Evolutionary conservation across 1,140 invertebrate genomes (phyloP), one percentile per base, ranked within the genome.

Genomic region (Sitobion miscanthi): DNA sequence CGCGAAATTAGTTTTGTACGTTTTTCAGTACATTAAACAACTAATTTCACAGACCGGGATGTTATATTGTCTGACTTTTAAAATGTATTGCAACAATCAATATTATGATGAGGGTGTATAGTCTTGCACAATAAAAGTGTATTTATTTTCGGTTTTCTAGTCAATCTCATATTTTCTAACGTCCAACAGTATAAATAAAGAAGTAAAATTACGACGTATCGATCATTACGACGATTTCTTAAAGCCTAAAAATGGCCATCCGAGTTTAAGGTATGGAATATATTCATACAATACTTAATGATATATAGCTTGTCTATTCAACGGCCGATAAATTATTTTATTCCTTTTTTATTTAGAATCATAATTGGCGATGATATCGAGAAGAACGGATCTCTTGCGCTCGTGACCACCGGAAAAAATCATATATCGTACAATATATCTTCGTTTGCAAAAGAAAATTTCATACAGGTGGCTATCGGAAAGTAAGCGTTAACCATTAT

Each of bases 211-310:
- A 83, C 62, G 49, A 4, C 90, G 90, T 35, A 38, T 92, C 7
- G 21, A 83, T 83, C 69, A 52, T 52, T 83, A 83, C 90, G 90
- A 92, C 11, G n/a, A 92, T 23, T 83, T 92, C 7, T 38, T 45
- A 49, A 92, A 92, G n/a, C 47, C 90, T 25, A 92, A 92, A 83
- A 77, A 92, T 77, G 90, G 90, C 9, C n/a, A 92, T 52, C 77
- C 90, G 8, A 92, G 14, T 35, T 30, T 92, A 23, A 82, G 90
- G 90, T 91, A 9, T 1, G 35, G 14, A 54, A 7, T 77, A n/a
- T 54, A 23, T 54, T 7, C 23, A 30, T 35, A 52, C 21, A 21
- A 52, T 25, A 38, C 17, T 5, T 0, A 54, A 5, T 54, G 52
- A 17, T 49, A n/a, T 17, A 42, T 42, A 42, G 17, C n/a, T 11